phyloP scores from a whole-genome alignment of 2,888 invertebrate species.

The Aporophyla nigra region DNA sequence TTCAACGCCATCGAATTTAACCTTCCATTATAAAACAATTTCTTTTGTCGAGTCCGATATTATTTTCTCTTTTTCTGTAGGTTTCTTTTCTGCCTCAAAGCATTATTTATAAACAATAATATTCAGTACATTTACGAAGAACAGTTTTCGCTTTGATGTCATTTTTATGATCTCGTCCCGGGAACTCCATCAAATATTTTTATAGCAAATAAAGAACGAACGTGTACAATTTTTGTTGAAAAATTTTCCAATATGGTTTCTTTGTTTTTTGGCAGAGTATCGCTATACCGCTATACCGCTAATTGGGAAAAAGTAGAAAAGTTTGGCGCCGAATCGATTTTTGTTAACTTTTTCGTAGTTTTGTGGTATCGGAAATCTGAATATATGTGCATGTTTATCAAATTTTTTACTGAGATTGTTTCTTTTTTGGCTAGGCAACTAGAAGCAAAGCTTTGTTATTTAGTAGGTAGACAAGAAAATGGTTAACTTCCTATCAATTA shows the following conservation, averaged over 20 bases:
- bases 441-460: background rate
- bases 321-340: constrained; percentile 16
- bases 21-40: background rate
- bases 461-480: background rate
- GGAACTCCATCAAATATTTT: constrained; percentile 66
- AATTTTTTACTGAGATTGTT: background rate
- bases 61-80: constrained; percentile 25
- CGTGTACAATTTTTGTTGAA: constrained; percentile 48
- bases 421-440: constrained; percentile 3
- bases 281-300: constrained; percentile 5
- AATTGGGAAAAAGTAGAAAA: constrained; percentile 49
- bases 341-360: constrained; percentile 17
- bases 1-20: background rate
- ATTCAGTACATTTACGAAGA: constrained; percentile 50
- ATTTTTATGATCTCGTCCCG: constrained; percentile 60
- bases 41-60: constrained; percentile 17
- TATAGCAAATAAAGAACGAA: constrained; percentile 60
- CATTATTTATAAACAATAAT: constrained; percentile 55
- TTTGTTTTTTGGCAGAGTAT: constrained; percentile 34
- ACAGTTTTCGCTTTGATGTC: constrained; percentile 59
- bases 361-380: background rate
- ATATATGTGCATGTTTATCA: constrained; percentile 17
- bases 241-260: constrained; percentile 28
- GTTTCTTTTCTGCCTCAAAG: constrained; percentile 26
- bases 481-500: background rate